These are phyloP conservation scores for Excalfactoria chinensis DNA, from an alignment of 2,113 vertebrate species.

Conservation along the genomic window DNA sequence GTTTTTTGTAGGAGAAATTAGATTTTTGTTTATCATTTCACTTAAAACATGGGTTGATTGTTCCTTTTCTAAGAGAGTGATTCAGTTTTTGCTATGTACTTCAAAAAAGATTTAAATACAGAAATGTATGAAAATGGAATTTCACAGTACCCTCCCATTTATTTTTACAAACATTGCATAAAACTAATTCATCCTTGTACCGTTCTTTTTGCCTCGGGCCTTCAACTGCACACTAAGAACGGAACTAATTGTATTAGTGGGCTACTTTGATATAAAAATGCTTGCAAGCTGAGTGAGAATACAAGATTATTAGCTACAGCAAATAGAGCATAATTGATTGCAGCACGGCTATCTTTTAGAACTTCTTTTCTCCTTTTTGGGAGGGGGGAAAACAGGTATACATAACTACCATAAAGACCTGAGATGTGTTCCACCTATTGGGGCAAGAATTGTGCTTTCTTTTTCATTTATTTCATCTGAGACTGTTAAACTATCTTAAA, in stretches of 20 bases:
- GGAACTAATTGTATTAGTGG: background rate
- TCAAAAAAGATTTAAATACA: background rate
- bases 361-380: background rate
- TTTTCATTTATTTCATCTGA: background rate
- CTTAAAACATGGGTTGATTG: background rate
- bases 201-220: background rate
- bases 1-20: background rate
- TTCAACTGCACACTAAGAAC: accelerated
- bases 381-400: background rate
- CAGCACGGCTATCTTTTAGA: background rate
- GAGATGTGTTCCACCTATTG: background rate
- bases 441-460: background rate
- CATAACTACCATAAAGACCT: background rate
- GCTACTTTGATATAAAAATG: background rate
- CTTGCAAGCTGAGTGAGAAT: background rate
- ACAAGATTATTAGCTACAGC: background rate
- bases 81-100: background rate
- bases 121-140: background rate
- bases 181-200: background rate
- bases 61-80: background rate
- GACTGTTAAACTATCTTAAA: background rate
- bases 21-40: background rate
- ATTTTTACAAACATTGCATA: background rate
- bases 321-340: background rate
- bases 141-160: background rate